Conservation (phyloP, 92 coral and sea anemone species). For the Virgularia gustaviana region DNA sequence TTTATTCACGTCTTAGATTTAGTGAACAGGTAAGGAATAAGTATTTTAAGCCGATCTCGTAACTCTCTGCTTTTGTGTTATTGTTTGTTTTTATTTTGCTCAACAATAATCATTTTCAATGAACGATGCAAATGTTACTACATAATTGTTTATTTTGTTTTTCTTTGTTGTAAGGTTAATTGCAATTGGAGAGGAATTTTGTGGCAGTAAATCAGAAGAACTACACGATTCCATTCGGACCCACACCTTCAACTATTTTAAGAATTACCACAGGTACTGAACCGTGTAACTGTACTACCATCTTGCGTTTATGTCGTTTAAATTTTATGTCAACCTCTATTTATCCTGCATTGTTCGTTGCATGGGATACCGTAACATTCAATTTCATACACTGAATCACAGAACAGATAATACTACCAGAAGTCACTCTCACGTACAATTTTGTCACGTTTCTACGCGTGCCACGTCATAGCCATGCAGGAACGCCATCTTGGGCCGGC, state of each 20-base stretch:
- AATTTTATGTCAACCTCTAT: too few species aligned
- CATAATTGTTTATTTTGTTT: not conserved
- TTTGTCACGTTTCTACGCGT: too few species aligned
- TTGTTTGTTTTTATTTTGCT: not conserved
- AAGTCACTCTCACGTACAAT: too few species aligned
- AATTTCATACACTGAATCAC: too few species aligned
- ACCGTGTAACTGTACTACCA: not conserved
- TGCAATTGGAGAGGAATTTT: constrained; percentile 93
- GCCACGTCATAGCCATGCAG: too few species aligned
- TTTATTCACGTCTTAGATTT: constrained; percentile 91
- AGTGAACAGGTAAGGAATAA: constrained; percentile 81
- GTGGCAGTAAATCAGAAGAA: constrained; percentile 91
- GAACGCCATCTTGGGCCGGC: too few species aligned
- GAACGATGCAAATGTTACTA: not conserved
- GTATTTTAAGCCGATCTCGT: too few species aligned
- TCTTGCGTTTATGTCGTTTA: too few species aligned
- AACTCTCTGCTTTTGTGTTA: not conserved
- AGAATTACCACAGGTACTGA: constrained; percentile 86
- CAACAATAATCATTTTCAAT: not conserved
- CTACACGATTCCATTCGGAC: constrained; percentile 91
- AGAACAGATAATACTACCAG: too few species aligned
- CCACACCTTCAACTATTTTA: constrained; percentile 92
- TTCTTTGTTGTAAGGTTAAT: constrained; percentile 65
- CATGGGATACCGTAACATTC: not conserved
- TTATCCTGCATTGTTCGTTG: not conserved